Percentiles rank a stretch among this genome's conserved stretches.
phyloP scores from a whole-genome alignment of 2,797 vertebrate genomes.

The Tiaroga cobitis region DNA sequence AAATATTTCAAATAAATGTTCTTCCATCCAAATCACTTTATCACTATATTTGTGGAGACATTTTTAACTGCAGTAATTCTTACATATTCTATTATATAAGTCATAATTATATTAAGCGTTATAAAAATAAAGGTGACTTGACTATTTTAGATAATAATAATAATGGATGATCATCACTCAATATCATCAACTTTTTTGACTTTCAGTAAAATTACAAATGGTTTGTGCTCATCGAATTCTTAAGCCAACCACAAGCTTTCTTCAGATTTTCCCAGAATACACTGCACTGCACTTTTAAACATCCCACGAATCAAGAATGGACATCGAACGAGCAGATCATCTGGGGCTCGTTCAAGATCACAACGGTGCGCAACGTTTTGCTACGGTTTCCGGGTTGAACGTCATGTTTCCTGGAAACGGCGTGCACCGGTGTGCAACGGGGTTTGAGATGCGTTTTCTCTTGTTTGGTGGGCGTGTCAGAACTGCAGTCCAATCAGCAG shows the following conservation, averaged over 20 bases:
- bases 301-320: not conserved
- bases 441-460: no score
- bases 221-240: not conserved
- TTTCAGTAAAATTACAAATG: not conserved
- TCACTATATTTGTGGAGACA: not conserved
- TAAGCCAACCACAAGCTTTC: slow-evolving; percentile 5
- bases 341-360: no score
- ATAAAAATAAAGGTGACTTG: not conserved
- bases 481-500: no score
- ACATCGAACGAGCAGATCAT: not conserved
- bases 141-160: not conserved
- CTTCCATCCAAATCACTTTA: not conserved
- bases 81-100: no score
- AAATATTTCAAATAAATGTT: not conserved
- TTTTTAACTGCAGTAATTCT: no score
- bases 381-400: no score
- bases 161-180: not conserved
- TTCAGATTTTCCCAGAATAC: not conserved
- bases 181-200: not conserved
- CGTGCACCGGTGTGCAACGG: no score
- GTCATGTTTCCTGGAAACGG: no score
- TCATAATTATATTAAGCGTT: no score
- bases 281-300: not conserved
- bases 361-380: no score
- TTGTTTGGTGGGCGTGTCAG: no score